phyloP scores from a whole-genome alignment of 2,797 vertebrate genomes.

The Pangasius larnaudii region DNA sequence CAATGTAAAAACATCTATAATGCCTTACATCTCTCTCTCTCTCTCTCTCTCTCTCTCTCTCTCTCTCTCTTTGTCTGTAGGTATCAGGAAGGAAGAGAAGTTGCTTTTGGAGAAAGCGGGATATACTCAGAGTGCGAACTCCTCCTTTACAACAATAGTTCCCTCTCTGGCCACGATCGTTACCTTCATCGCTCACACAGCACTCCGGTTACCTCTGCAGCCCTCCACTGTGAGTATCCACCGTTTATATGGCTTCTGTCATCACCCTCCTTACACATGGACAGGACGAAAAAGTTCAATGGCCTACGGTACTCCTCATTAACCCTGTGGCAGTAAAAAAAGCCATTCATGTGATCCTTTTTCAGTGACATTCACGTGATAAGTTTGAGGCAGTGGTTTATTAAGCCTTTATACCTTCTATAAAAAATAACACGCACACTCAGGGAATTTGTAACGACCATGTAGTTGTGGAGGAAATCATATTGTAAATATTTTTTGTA shows the following conservation, averaged over 20 bases:
- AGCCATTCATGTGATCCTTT: not conserved
- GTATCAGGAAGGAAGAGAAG: slow-evolving; percentile 74
- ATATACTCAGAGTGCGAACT: slow-evolving; percentile 78
- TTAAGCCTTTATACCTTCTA: not conserved
- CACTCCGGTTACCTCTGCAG: slow-evolving; percentile 66
- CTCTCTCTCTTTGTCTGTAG: slow-evolving; percentile 59
- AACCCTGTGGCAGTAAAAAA: not conserved
- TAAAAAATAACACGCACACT: not conserved
- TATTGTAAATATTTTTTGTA: not conserved
- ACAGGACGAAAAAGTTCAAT: not conserved
- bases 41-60: slow-evolving; percentile 1
- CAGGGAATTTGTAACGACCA: not conserved
- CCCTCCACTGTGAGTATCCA: slow-evolving; percentile 66
- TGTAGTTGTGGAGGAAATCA: not conserved
- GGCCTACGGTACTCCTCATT: not conserved
- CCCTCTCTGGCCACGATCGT: slow-evolving; percentile 74
- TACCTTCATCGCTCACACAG: slow-evolving; percentile 79
- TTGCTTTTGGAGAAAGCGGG: slow-evolving; percentile 68
- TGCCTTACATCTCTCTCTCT: not conserved
- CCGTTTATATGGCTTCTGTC: not conserved
- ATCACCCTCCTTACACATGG: not conserved
- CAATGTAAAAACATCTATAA: too few relatives aligned
- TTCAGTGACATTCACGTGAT: not conserved
- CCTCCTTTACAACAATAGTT: slow-evolving; percentile 68
- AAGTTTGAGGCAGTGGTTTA: not conserved